Conservation (phyloP, 2,888 invertebrate genomes). For the Phalera bucephala region DNA sequence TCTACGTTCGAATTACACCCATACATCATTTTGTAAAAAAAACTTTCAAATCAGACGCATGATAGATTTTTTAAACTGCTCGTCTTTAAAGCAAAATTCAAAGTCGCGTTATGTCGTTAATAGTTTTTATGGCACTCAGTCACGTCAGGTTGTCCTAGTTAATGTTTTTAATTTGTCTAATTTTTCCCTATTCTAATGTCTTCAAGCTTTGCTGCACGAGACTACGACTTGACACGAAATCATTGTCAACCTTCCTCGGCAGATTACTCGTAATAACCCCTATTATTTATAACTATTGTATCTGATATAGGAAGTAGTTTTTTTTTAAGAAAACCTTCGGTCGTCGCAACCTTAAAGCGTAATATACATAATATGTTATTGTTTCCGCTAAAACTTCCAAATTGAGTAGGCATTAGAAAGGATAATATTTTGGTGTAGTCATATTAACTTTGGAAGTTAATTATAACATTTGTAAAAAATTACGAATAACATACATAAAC, state of each 20-base stretch:
- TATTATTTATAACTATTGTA: constrained; percentile 35
- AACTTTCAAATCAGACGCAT: too few species aligned
- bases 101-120: constrained; percentile 9
- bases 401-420: too few species aligned
- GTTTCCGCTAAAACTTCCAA: constrained; percentile 7
- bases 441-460: too few species aligned
- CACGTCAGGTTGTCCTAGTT: constrained; percentile 45
- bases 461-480: too few species aligned
- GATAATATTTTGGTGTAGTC: too few species aligned
- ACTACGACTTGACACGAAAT: constrained; percentile 30
- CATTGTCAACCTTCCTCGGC: constrained; percentile 45
- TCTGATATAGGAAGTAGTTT: constrained; percentile 59
- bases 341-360: constrained; percentile 26
- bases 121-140: constrained; percentile 25
- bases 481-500: too few species aligned
- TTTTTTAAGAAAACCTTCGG: constrained; percentile 58
- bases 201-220: constrained; percentile 31
- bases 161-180: constrained; percentile 46
- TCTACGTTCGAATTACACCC: too few species aligned
- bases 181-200: constrained; percentile 33
- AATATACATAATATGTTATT: constrained; percentile 23
- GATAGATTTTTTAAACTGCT: too few species aligned
- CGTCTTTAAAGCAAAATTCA: too few species aligned
- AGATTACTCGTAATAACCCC: constrained; percentile 42
- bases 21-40: too few species aligned